phyloP scores from a whole-genome alignment of 2,113 vertebrate species.

The Dasyprocta punctata region DNA sequence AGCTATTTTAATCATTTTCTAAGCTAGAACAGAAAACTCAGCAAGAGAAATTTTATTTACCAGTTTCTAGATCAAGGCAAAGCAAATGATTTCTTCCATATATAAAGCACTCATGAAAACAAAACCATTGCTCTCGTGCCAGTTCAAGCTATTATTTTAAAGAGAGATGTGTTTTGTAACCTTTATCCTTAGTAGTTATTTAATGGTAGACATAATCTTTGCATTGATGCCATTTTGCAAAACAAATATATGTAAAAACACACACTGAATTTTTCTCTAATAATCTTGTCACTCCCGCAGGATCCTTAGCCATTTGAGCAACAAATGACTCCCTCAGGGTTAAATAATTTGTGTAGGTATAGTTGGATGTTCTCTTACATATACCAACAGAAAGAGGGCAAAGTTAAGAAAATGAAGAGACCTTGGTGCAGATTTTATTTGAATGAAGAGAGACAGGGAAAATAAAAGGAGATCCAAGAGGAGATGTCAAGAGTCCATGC shows the following conservation, averaged over 20 bases:
- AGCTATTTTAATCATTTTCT: slow-evolving; percentile 81
- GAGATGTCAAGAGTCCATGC: background rate
- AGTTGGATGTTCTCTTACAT: background rate
- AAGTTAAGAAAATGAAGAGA: background rate
- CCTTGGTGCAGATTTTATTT: background rate
- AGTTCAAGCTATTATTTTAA: slow-evolving; percentile 52
- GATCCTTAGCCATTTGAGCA: slow-evolving; percentile 30
- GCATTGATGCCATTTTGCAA: slow-evolving; percentile 66
- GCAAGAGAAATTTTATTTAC: slow-evolving; percentile 72
- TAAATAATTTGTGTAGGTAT: slow-evolving; percentile 37
- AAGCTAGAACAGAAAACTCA: slow-evolving; percentile 77
- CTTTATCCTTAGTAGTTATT: slow-evolving; percentile 48
- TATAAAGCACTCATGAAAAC: slow-evolving; percentile 49
- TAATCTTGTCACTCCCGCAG: slow-evolving; percentile 40
- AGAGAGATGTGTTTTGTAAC: slow-evolving; percentile 68
- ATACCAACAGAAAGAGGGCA: background rate
- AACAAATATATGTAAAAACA: slow-evolving; percentile 56
- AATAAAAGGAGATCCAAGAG: background rate
- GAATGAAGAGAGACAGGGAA: background rate
- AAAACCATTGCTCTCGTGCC: slow-evolving; percentile 11
- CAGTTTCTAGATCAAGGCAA: slow-evolving; percentile 62
- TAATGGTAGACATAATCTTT: slow-evolving; percentile 70
- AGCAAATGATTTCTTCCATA: slow-evolving; percentile 58
- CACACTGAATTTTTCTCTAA: slow-evolving; percentile 60
- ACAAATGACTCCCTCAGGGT: slow-evolving; percentile 55